phyloP scores from a whole-genome alignment of 1,140 invertebrate species.

The Branchinecta lindahli region DNA sequence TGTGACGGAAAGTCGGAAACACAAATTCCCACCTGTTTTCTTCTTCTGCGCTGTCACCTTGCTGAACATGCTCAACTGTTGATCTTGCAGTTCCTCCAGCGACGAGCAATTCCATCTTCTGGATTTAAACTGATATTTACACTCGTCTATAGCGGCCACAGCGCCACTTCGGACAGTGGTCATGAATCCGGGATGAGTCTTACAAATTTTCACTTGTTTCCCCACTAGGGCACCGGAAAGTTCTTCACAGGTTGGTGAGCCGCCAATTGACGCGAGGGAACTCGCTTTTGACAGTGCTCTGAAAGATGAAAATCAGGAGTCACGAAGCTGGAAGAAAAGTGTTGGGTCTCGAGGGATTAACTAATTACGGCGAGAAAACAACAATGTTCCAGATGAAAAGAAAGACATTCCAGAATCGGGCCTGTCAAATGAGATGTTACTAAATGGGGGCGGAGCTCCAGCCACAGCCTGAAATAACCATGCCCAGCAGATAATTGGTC shows the following conservation, averaged over 20 bases:
- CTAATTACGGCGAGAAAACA: no score
- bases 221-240: conserved; percentile 22
- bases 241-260: conserved; percentile 21
- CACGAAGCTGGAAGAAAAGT: no score
- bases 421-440: no score
- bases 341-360: no score
- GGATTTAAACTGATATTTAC: conserved; percentile 37
- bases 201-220: conserved; percentile 26
- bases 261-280: conserved; percentile 7
- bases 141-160: conserved; percentile 37
- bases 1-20: no score
- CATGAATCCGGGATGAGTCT: conserved; percentile 27
- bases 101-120: conserved; percentile 39
- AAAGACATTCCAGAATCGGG: no score
- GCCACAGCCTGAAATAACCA: no score
- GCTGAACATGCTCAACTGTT: background rate
- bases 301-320: background rate
- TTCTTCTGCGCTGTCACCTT: background rate
- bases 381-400: no score
- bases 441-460: no score
- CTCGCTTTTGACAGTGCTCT: background rate
- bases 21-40: background rate
- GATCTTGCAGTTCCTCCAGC: conserved; percentile 23
- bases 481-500: no score
- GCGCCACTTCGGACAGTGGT: conserved; percentile 30